These are phyloP conservation scores for Linurgus olivaceus DNA, from an alignment of 2,797 vertebrate species.

Conservation along the genomic window DNA sequence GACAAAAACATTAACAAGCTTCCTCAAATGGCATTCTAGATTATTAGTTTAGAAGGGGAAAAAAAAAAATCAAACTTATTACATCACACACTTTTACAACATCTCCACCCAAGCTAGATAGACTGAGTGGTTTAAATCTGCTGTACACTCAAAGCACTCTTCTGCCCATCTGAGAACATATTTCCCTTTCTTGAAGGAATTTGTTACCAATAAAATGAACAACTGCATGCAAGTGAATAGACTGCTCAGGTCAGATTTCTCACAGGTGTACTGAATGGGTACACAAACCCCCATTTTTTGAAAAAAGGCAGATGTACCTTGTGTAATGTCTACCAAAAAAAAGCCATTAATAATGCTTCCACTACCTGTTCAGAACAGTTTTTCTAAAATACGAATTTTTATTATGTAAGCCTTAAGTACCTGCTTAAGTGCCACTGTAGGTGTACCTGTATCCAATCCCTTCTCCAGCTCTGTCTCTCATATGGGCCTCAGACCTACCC, in stretches of 20 bases:
- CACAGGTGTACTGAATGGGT: background rate
- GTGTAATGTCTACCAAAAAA: accelerated
- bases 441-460: background rate
- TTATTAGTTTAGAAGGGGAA: background rate
- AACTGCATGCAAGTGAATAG: background rate
- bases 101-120: background rate
- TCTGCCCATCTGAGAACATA: background rate
- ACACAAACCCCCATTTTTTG: background rate
- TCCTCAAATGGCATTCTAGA: background rate
- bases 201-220: background rate
- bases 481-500: accelerated
- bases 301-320: background rate
- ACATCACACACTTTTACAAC: background rate
- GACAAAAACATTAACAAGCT: background rate
- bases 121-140: background rate
- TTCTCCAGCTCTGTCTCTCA: background rate
- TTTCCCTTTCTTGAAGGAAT: background rate
- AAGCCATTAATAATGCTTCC: background rate
- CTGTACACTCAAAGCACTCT: background rate
- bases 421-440: background rate
- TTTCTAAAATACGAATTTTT: background rate
- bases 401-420: background rate
- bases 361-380: background rate
- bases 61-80: background rate
- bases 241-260: background rate